Base-by-base conservation (phyloP, 2,797 vertebrate genomes). In the Selene dorsalis region DNA sequence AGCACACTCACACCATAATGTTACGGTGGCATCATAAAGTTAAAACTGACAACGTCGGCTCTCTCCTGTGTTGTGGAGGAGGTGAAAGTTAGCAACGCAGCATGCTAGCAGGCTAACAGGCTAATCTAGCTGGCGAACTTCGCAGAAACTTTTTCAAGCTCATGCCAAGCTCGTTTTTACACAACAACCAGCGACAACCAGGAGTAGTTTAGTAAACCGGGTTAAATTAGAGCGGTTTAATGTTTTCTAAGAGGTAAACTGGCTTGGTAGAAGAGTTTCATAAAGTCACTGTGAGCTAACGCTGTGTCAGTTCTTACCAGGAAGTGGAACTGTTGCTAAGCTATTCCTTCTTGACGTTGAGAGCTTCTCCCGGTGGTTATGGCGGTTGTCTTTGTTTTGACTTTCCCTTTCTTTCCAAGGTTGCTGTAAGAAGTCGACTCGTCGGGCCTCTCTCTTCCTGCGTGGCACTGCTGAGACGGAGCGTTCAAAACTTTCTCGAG, bases 241-340 rank as follows among this genome's bases (percentile, higher is more conserved):
- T 2, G 16, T 26, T 64, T 20, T 20, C 24, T 0, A 32, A 11
- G 22, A 8, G 6, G 43, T 43, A 74, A 3, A 20, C 41, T n/a
- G 62, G 50, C 47, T 30, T 32, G 30, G 64, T 38, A 22, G 38
- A 8, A 22, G 0, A 71, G 18, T 76, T 87, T 85, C 35, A 53
- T 4, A 57, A 78, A 56, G 83, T 82, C 18, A 77, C 67, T 26
- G 48, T 58, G 41, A 73, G 85, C 89, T 90, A 84, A 71, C 77
- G 66, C 78, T 55, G 86, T 82, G 22, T 88, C 68, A 24, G 70
- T 43, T 88, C 94, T 96, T 94, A 95, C 95, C 95, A 94, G 95
- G 94, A 96, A 96, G 93, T 94, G 88, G 87, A 91, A 92, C 85
- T 43, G 87, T 87, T 89, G 89, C 89, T 77, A 79, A 79, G 88